Base-by-base conservation (phyloP, 2,888 invertebrate species). In the Philereme vetulata region DNA sequence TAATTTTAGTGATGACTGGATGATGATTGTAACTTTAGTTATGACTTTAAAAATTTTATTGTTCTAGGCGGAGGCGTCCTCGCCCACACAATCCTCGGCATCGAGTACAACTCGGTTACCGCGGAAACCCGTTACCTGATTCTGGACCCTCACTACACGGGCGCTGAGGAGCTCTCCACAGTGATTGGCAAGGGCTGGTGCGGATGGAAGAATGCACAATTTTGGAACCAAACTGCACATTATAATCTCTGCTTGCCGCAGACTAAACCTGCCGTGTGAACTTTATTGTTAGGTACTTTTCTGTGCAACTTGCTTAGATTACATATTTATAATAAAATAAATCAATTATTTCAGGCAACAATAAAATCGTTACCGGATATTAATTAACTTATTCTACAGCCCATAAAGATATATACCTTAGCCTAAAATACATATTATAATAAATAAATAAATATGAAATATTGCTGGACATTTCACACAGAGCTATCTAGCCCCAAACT, bases 141-240 rank as follows among this genome's bases (percentile, higher is more conserved):
- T 72, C 92, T 99, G 43, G 99, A 99, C 93, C 99, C 99, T 0
- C 99, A 99, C 88, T 99, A 98, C 85, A 98, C 97, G 0, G 99
- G 98, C 0, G 85, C 93, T 0, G 98, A 99, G 75, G 96, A 98
- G 76, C 82, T 98, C 51, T 91, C 93, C 38, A 93, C 93, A 0
- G 94, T 97, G 51, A 91, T 95, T 67, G 93, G 91, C 62, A 97
- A 98, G 93, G 98, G 99, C 5, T 98, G 98, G 98, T 99, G 99
- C 83, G 97, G 97, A 0, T 99, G 99, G 99, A 99, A 99, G 85
- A 95, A 94, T 35, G 92, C 95, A 3, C 95, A 96, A 65, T 99
- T 99, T 87, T 99, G 99, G 99, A 96, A 97, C 77, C 96, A 97
- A 85, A 96, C 95, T 77, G 96, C 98, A 60, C 98, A 98, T 88